Evolutionary conservation across 2,797 vertebrate species (phyloP).

Genomic region (Rhynchotus rufescens): DNA sequence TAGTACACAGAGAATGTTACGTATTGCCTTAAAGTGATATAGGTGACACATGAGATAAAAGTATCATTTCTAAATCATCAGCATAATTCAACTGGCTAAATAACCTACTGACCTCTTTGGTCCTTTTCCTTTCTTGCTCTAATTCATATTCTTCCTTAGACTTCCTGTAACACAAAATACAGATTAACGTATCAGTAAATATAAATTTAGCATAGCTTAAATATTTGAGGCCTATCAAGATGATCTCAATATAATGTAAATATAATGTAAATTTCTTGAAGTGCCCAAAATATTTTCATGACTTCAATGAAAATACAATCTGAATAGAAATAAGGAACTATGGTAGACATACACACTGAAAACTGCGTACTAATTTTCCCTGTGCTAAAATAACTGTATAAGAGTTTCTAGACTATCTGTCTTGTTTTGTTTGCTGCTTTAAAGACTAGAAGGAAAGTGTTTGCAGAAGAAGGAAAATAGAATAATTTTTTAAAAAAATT

Average conservation of each 20-base stretch:
- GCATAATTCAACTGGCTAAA: background rate
- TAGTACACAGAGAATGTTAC: background rate
- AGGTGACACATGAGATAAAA: background rate
- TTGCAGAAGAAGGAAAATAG: background rate
- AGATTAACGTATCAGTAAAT: background rate
- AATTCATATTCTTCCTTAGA: conserved; percentile 97
- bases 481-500: background rate
- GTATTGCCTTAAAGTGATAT: background rate
- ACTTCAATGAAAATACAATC: background rate
- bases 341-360: background rate
- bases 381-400: background rate
- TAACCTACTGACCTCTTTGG: conserved; percentile 64
- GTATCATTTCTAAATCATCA: background rate
- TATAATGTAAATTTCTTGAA: background rate
- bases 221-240: background rate
- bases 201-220: background rate
- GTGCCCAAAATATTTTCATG: background rate
- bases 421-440: background rate
- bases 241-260: background rate
- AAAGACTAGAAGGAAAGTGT: background rate
- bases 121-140: conserved; percentile 83
- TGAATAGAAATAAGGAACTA: background rate
- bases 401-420: background rate
- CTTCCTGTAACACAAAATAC: conserved; percentile 81
- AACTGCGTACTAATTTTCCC: background rate